Evolutionary conservation across 2,888 invertebrate genomes (phyloP).

Genomic region (Tenthredo mesomela): DNA sequence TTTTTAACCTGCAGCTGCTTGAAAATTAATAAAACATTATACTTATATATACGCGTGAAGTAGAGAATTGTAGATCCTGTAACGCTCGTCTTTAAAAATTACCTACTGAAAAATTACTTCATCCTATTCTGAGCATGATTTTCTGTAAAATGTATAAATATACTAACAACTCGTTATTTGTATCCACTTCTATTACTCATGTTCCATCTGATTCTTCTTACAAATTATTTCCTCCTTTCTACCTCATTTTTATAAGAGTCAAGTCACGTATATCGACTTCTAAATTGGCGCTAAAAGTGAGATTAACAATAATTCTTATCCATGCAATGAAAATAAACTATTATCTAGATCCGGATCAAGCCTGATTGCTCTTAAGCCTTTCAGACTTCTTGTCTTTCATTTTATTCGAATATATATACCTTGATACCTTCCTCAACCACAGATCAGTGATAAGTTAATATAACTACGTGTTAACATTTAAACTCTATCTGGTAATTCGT

Average conservation of each 20-base stretch:
- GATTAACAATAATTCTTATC: background rate
- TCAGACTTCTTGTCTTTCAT: background rate
- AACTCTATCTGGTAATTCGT: background rate
- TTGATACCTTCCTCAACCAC: background rate
- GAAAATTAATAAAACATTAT: background rate
- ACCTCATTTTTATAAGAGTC: background rate
- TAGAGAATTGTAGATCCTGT: background rate
- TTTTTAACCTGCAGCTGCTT: conserved; percentile 5
- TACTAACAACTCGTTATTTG: background rate
- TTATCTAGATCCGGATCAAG: background rate
- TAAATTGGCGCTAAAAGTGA: background rate
- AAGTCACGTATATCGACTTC: background rate
- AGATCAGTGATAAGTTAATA: background rate
- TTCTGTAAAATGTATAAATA: background rate
- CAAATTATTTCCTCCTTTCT: background rate
- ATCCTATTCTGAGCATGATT: background rate
- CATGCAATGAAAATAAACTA: background rate
- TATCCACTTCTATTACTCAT: background rate
- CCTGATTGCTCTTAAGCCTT: background rate
- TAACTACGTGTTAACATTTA: background rate
- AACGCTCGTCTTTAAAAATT: conserved; percentile 3
- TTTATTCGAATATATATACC: background rate
- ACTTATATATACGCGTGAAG: conserved; percentile 8
- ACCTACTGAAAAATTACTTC: background rate
- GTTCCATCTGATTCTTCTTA: background rate